These are phyloP conservation scores for Megaceryle torquata DNA, from an alignment of 2,113 vertebrate species.

Conservation along the genomic window DNA sequence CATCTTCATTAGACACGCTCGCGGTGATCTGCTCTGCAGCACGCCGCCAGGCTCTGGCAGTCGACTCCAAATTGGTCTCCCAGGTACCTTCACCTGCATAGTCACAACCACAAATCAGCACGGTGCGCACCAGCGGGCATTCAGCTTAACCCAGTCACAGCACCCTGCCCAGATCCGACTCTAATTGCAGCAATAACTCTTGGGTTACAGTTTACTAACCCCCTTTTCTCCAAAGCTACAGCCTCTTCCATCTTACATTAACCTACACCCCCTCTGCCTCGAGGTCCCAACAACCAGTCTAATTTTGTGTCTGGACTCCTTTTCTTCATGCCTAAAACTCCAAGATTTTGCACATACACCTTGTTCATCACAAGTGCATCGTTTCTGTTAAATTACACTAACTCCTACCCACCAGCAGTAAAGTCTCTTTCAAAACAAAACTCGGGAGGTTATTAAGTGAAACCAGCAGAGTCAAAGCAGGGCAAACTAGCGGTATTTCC, in stretches of 20 bases:
- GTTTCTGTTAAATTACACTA: background rate
- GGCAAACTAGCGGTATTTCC: background rate
- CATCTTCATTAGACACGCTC: background rate
- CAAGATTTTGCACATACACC: background rate
- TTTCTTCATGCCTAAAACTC: background rate
- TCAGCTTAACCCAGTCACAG: background rate
- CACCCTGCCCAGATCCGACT: background rate
- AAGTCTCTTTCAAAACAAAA: background rate
- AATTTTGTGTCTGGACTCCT: background rate
- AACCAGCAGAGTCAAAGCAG: background rate
- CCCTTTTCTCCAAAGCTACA: background rate
- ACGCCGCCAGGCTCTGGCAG: background rate
- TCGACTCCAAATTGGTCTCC: background rate
- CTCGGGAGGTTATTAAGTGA: background rate
- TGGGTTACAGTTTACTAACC: background rate
- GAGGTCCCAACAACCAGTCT: background rate
- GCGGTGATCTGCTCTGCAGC: background rate
- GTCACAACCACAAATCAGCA: background rate
- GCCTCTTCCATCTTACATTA: background rate
- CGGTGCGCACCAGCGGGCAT: accelerated
- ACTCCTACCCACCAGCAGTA: background rate
- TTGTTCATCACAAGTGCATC: background rate
- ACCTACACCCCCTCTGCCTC: background rate
- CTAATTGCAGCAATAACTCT: background rate
- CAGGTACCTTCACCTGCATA: background rate